Conservation (phyloP, 2,113 vertebrate species). For the Salvator merianae region DNA sequence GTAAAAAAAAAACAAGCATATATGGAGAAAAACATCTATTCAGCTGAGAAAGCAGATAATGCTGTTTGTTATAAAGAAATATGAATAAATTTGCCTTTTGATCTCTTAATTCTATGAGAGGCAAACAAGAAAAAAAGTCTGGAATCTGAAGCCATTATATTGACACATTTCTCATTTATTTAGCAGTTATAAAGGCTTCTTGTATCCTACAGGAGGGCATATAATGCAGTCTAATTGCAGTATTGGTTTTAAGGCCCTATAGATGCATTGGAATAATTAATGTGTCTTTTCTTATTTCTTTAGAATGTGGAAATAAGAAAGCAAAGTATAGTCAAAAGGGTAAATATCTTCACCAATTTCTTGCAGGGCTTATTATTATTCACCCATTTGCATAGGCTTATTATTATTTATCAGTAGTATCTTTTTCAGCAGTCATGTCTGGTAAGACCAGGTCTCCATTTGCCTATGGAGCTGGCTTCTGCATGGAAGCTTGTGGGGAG, state of each 20-base stretch:
- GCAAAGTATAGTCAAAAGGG: not conserved
- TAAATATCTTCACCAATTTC: too few species aligned
- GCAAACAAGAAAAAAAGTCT: constrained; percentile 17
- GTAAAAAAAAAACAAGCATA: constrained; percentile 66
- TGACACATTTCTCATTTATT: constrained; percentile 31
- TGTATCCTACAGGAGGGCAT: not conserved
- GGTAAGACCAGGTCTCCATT: too few species aligned
- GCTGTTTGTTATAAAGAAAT: constrained; percentile 6
- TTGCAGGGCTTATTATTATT: too few species aligned
- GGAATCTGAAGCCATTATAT: constrained; percentile 29
- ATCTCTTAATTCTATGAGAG: constrained; percentile 39
- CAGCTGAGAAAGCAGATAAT: constrained; percentile 51
- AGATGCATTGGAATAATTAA: not conserved
- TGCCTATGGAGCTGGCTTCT: too few species aligned
- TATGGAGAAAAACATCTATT: constrained; percentile 29
- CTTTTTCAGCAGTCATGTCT: too few species aligned
- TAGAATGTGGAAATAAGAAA: not conserved
- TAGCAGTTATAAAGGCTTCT: constrained; percentile 10
- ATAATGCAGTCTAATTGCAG: not conserved
- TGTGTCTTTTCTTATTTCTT: not conserved
- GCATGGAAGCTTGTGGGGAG: too few species aligned
- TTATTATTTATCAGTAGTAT: too few species aligned
- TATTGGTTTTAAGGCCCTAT: not conserved
- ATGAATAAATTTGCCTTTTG: constrained; percentile 53
- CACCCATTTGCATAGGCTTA: not conserved